Percentiles rank a stretch among this genome's conserved stretches.
Conservation (phyloP, 1,140 invertebrate species). For the Aricia agestis region DNA sequence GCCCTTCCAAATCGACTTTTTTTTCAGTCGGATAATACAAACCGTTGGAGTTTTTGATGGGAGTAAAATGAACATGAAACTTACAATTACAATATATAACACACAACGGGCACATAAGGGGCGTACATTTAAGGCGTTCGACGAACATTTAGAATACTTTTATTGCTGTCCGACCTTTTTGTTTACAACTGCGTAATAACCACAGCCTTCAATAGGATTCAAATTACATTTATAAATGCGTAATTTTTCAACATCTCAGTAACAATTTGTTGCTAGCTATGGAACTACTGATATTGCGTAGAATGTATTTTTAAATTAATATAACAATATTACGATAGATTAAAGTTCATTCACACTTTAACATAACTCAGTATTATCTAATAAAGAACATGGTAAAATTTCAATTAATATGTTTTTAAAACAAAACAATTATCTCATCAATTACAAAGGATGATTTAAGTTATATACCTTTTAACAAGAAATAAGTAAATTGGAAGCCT, state of each 20-base stretch:
- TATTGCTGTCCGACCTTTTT: neutral
- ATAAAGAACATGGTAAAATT: too few relatives aligned
- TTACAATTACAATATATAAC: neutral
- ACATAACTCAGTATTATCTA: too few relatives aligned
- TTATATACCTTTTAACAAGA: too few relatives aligned
- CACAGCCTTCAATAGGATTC: neutral
- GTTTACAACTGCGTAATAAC: neutral
- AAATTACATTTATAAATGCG: conserved; percentile 4
- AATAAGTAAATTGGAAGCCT: too few relatives aligned
- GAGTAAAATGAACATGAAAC: neutral
- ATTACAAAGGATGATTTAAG: too few relatives aligned
- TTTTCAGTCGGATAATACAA: neutral
- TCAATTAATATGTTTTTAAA: too few relatives aligned
- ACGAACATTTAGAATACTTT: neutral
- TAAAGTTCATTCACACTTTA: too few relatives aligned
- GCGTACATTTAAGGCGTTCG: neutral
- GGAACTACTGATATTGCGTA: neutral
- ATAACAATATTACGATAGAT: too few relatives aligned
- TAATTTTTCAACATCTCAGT: neutral
- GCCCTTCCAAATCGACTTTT: neutral
- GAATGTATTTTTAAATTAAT: too few relatives aligned
- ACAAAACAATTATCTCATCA: too few relatives aligned
- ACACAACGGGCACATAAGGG: neutral
- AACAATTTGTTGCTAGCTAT: neutral
- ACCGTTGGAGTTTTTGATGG: neutral